Conservation (phyloP, 2,113 vertebrate genomes). For the Tragelaphus scriptus region DNA sequence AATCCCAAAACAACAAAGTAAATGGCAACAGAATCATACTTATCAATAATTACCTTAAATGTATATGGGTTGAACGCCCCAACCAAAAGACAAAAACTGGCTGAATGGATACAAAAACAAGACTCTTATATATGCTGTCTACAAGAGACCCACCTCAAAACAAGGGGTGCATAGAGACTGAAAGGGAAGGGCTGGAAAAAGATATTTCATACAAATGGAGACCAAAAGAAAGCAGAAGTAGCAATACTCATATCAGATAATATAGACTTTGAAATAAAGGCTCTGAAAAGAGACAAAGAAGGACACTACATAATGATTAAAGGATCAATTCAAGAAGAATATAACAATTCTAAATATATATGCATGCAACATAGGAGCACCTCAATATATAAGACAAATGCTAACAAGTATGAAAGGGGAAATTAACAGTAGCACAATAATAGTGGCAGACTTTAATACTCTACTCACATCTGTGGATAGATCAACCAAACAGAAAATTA, state of each 20-base stretch:
- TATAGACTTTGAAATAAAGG: neutral
- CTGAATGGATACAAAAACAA: neutral
- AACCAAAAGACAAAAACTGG: neutral
- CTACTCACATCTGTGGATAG: neutral
- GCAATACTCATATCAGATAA: neutral
- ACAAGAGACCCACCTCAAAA: neutral
- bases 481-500: neutral
- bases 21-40: neutral
- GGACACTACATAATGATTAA: neutral
- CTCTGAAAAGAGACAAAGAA: neutral
- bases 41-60: neutral
- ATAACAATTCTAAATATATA: neutral
- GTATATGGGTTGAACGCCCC: accelerated
- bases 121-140: neutral
- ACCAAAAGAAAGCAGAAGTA: neutral
- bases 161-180: neutral
- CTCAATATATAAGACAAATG: neutral
- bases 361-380: neutral
- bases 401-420: neutral
- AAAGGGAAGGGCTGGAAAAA: neutral
- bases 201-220: neutral
- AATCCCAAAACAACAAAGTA: neutral
- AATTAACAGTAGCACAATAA: neutral
- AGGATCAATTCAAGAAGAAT: neutral
- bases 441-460: neutral